Conservation (phyloP, 2,113 vertebrate genomes). For the Eclectus roratus region DNA sequence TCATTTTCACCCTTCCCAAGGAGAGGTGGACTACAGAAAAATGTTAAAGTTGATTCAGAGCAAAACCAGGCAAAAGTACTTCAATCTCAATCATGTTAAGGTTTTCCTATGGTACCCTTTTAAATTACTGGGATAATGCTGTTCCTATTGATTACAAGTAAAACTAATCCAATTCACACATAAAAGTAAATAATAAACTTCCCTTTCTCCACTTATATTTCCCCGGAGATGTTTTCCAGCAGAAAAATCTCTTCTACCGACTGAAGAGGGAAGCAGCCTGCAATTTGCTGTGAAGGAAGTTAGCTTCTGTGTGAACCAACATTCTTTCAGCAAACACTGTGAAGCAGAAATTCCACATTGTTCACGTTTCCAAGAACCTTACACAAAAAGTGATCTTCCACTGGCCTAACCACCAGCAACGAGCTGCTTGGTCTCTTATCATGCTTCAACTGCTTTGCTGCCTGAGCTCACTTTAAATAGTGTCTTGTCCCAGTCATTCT, state of each 20-base stretch:
- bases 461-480: slow-evolving; percentile 14
- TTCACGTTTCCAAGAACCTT: slow-evolving; percentile 2
- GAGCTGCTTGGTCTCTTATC: background rate
- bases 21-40: background rate
- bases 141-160: background rate
- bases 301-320: slow-evolving; percentile 63
- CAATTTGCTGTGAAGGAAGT: slow-evolving; percentile 49
- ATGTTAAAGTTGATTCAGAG: background rate
- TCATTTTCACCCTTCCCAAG: background rate
- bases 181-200: background rate
- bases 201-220: background rate
- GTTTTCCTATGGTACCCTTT: background rate
- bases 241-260: slow-evolving; percentile 62
- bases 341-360: slow-evolving; percentile 19
- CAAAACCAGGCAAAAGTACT: background rate
- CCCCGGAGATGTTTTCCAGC: background rate
- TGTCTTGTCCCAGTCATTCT: background rate
- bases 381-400: slow-evolving; percentile 21
- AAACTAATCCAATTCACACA: background rate
- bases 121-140: background rate
- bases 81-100: background rate
- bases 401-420: background rate
- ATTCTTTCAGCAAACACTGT: slow-evolving; percentile 8
- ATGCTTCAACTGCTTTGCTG: background rate
- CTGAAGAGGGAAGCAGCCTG: slow-evolving; percentile 60